Base-by-base conservation (phyloP, 2,888 invertebrate species). In the Athalia cordata region DNA sequence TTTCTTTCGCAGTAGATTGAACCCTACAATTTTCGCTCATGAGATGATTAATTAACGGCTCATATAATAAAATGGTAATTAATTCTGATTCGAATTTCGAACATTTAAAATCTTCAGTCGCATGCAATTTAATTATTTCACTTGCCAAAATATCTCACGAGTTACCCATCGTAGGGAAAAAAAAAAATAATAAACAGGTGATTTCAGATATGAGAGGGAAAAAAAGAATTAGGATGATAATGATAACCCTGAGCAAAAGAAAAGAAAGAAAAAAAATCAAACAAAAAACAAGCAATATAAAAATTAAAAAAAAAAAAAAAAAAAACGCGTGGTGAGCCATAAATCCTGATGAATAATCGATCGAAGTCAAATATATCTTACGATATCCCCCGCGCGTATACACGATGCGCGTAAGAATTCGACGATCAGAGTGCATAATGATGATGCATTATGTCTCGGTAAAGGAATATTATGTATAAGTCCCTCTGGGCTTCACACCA, bases 351-450 rank as follows among this genome's bases (percentile, higher is more conserved):
- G 74, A 77, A 67, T 78, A 78, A 79, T 80, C 70, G 78, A 72
- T 66, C 43, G 65, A 13, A 66, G 70, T 65, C 78, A 57, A 76
- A 79, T 79, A 81, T 79, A 80, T 66, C 64, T 49, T 64, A 64
- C 61, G 74, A 67, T 29, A 29, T 29, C 67, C 49, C 76, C 65
- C 72, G 76, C 61, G 65, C 29, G 29, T 29, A 29, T 62, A 77
- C 79, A 78, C 79, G 80, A 78, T 79, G 77, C 72, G 77, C 70
- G 77, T 80, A 81, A 84, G 83, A 84, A 83, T 80, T 84, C 81
- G 84, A 78, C 83, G 81, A 81, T 81, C 80, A 81, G 79, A 78
- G 78, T 74, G 70, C 81, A 82, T 85, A 83, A 86, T 82, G 80
- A 79, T 82, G 81, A 85, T 84, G 78, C 81, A 84, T 86, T 82